phyloP scores from a whole-genome alignment of 2,797 vertebrate genomes.

The Lepus oiostolus region DNA sequence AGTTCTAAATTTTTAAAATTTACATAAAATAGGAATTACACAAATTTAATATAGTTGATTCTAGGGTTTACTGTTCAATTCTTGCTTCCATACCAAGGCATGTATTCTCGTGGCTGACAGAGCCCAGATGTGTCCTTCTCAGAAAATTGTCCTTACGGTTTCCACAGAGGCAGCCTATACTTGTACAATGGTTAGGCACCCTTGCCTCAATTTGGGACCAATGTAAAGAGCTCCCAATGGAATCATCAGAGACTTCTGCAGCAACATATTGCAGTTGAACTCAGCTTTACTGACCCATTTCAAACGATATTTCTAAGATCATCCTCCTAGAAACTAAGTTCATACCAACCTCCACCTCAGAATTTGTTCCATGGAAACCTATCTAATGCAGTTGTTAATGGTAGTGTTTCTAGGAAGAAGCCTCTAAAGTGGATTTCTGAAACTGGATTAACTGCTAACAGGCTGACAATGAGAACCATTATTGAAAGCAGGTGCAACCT shows the following conservation, averaged over 20 bases:
- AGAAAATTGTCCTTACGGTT: not conserved
- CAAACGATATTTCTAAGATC: not conserved
- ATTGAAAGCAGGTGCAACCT: not conserved
- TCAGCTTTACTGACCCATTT: not conserved
- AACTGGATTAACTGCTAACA: not conserved
- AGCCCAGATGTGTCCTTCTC: not conserved
- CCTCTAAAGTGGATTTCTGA: not conserved
- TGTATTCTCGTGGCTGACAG: not conserved
- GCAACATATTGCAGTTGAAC: not conserved
- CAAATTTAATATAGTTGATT: not conserved
- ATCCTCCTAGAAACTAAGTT: not conserved
- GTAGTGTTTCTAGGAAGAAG: not conserved
- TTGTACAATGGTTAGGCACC: accelerated
- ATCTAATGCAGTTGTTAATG: not conserved
- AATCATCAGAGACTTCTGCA: not conserved
- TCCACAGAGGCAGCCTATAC: not conserved
- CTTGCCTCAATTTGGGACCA: not conserved
- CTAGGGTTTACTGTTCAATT: not conserved
- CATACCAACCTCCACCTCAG: not conserved
- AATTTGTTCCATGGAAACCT: not conserved
- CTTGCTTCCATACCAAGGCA: not conserved
- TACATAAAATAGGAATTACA: not conserved
- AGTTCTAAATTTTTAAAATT: not conserved
- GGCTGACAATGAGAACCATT: not conserved
- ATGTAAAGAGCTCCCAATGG: not conserved